Evolutionary conservation across 2,888 invertebrate genomes (phyloP).

Genomic region (Theristus sp.): DNA sequence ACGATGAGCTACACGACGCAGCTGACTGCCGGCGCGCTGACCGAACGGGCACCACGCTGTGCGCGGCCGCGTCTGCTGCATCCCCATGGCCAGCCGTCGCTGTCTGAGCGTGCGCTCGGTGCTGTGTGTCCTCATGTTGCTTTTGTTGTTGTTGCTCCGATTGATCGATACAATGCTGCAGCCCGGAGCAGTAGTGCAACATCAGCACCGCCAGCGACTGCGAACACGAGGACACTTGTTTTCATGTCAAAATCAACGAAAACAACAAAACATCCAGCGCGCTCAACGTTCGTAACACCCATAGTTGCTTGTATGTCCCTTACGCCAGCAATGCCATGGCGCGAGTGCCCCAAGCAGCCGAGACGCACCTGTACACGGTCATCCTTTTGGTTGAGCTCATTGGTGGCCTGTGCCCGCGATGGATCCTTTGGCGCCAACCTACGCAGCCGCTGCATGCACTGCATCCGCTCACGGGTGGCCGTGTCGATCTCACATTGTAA

Average conservation of each 20-base stretch:
- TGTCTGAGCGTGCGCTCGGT: no score
- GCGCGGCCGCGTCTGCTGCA: no score
- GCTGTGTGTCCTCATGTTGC: no score
- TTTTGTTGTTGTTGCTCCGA: no score
- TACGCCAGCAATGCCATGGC: no score
- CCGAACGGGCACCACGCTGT: no score
- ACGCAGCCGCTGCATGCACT: slow-evolving; percentile 30
- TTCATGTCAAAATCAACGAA: not conserved
- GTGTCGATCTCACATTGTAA: slow-evolving; percentile 54
- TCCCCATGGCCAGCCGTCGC: no score
- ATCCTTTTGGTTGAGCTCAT: not conserved
- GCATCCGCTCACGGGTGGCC: slow-evolving; percentile 43
- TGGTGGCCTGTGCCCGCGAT: not conserved
- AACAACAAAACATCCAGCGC: not conserved
- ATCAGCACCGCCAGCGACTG: slow-evolving; percentile 67
- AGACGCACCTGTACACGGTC: not conserved
- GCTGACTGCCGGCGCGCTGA: no score
- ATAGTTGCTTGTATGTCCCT: no score
- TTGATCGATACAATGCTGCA: slow-evolving; percentile 55
- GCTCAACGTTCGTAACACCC: no score
- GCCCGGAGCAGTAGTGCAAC: slow-evolving; percentile 80
- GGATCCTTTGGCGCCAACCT: not conserved
- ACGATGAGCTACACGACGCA: no score
- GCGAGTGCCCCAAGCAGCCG: no score
- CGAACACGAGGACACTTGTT: not conserved